Conservation (phyloP, 2,113 vertebrate genomes). For the Callospermophilus lateralis region DNA sequence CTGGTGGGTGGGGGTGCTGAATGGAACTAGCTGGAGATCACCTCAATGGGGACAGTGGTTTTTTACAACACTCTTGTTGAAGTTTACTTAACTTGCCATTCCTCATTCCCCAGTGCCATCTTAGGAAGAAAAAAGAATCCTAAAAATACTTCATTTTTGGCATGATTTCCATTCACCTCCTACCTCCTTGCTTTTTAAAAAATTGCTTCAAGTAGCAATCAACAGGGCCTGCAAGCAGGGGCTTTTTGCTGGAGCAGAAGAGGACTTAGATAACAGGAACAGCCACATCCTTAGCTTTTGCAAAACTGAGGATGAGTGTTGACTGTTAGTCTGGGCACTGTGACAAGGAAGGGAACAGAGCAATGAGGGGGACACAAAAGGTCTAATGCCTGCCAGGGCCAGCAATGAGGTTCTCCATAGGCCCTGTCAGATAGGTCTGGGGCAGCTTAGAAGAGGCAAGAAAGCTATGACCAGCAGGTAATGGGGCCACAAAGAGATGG, state of each 20-base stretch:
- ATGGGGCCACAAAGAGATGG: neutral
- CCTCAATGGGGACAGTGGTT: neutral
- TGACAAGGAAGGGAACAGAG: neutral
- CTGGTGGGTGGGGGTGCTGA: neutral
- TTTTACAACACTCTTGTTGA: neutral
- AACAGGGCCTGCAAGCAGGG: neutral
- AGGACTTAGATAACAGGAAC: conserved; percentile 30
- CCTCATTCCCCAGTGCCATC: neutral
- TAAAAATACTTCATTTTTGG: conserved; percentile 61
- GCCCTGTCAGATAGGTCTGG: neutral
- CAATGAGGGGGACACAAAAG: neutral
- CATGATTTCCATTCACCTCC: conserved; percentile 54
- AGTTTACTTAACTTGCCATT: neutral
- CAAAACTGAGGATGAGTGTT: neutral
- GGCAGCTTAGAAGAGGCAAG: neutral
- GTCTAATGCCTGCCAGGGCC: neutral
- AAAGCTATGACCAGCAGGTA: neutral
- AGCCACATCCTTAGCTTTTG: neutral
- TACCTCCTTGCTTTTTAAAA: conserved; percentile 49
- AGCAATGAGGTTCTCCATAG: neutral
- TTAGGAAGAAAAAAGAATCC: conserved; percentile 12
- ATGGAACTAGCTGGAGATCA: neutral
- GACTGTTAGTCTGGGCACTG: neutral
- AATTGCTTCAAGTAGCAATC: conserved; percentile 32
- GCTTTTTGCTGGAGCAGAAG: neutral